Base-by-base conservation (phyloP, 2,888 invertebrate species). In the Latheticus oryzae region DNA sequence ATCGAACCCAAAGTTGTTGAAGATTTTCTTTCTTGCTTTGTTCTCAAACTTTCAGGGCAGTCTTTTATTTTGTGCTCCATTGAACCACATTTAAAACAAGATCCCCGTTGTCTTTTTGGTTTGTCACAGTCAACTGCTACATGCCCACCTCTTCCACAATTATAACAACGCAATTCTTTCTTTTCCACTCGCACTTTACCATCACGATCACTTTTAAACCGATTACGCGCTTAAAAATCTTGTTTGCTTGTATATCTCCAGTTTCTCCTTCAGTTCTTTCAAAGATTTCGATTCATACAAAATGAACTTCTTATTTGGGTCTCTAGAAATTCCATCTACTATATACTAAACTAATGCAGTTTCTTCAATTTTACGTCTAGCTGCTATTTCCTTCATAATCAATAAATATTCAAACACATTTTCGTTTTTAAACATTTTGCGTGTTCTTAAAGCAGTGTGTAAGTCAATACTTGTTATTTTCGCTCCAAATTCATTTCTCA, bases 361-460 rank as follows among this genome's bases (percentile, higher is more conserved):
- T 2, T 16, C 1, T 12, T 16, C 1, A 19, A 5, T 5, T 19
- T 19, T 3, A 5, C 21, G 4, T 19, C 21, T 19, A 19, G 45
- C 12, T 28, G 26, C 45, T 9, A 74, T 40, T 57, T 76, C 73
- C 52, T 69, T 73, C 72, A 74, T 76, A n/a, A 37, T 32, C 2
- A 73, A 55, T 17, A 73, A 70, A 51, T 75, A 77, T 28, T 76
- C 70, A 53, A 70, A 70, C 2, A 64, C 50, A 60, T 47, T 66
- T 61, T 1, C 61, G 45, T 35, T 65, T 52, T 4, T n/a, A n/a
- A n/a, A n/a, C n/a, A n/a, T n/a, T n/a, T n/a, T n/a, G n/a, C n/a
- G n/a, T n/a, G n/a, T n/a, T n/a, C n/a, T n/a, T n/a, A n/a, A n/a
- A n/a, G n/a, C n/a, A n/a, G n/a, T n/a, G n/a, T n/a, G n/a, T n/a